Conservation (phyloP, 2,888 invertebrate species). For the Drosophila mimica region DNA sequence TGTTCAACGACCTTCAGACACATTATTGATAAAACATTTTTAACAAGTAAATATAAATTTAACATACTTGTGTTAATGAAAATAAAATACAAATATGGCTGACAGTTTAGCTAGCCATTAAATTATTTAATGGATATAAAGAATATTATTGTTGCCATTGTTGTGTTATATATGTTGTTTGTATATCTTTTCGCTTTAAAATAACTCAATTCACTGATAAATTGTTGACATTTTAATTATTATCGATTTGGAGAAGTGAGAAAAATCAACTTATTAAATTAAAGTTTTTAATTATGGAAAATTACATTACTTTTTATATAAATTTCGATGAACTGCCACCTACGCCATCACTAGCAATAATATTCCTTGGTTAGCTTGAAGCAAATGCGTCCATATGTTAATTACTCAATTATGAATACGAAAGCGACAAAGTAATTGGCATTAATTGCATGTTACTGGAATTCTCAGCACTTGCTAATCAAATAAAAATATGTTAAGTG, state of each 20-base stretch:
- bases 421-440: conserved; percentile 31
- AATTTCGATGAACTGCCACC: not conserved
- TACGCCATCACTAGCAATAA: not conserved
- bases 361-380: not conserved
- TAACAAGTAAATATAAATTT: not conserved
- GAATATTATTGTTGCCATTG: not conserved
- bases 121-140: not conserved
- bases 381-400: conserved; percentile 46
- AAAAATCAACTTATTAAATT: not conserved
- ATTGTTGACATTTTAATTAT: not conserved
- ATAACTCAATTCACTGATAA: not conserved
- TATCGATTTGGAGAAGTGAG: not conserved
- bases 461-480: conserved; percentile 45
- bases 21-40: conserved; percentile 10
- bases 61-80: not conserved
- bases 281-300: not conserved
- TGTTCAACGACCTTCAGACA: conserved; percentile 25
- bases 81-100: not conserved
- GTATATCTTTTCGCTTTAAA: no score
- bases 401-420: conserved; percentile 33
- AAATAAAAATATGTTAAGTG: conserved; percentile 54
- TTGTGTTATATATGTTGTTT: not conserved
- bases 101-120: not conserved
- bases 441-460: conserved; percentile 51
- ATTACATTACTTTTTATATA: not conserved